Percentiles rank a stretch among this genome's conserved stretches.
Evolutionary conservation across 2,888 invertebrate genomes (phyloP).

Genomic region (Epistrophe grossulariae): DNA sequence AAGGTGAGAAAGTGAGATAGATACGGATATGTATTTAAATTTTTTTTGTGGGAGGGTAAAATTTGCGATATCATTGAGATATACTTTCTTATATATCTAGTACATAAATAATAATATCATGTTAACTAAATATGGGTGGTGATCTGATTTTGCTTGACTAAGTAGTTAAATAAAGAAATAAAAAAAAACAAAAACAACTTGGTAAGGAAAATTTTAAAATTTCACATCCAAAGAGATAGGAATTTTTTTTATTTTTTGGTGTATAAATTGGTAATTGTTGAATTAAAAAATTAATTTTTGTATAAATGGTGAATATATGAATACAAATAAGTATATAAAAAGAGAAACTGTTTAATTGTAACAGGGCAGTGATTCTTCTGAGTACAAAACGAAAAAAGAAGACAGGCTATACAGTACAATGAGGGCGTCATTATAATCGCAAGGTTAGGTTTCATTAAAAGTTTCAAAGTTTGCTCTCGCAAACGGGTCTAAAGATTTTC

Average conservation of each 20-base stretch:
- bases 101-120: not conserved
- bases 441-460: too few relatives aligned
- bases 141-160: constrained; percentile 39
- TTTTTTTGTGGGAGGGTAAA: not conserved
- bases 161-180: not conserved
- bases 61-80: constrained; percentile 34
- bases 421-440: too few relatives aligned
- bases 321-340: not conserved
- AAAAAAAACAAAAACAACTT: not conserved
- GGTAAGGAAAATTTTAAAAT: constrained; percentile 20
- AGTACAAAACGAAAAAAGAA: too few relatives aligned
- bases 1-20: constrained; percentile 44
- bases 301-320: not conserved
- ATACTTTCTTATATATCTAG: not conserved
- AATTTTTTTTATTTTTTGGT: not conserved
- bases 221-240: not conserved
- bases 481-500: too few relatives aligned
- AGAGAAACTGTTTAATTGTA: too few relatives aligned
- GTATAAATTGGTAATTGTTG: not conserved
- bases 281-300: not conserved
- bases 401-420: too few relatives aligned
- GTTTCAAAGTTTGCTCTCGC: too few relatives aligned
- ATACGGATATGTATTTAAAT: not conserved
- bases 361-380: too few relatives aligned
- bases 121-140: constrained; percentile 11